phyloP scores from a whole-genome alignment of 2,888 invertebrate genomes.

The Apamea sordens region DNA sequence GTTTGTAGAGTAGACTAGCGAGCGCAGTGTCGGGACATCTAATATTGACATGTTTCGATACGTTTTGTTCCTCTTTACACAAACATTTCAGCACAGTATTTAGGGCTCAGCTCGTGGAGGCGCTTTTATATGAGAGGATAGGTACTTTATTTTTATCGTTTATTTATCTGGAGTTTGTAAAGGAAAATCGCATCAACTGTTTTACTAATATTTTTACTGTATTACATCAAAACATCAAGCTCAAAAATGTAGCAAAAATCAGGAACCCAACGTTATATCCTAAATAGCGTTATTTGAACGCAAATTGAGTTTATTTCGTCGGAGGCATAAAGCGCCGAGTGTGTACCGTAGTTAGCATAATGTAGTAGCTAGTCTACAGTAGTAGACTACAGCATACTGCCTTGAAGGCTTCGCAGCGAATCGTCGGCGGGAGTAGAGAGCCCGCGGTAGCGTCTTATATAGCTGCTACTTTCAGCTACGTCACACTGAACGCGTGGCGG shows the following conservation, averaged over 20 bases:
- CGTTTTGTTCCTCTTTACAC: slow-evolving; percentile 22
- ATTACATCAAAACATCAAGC: slow-evolving; percentile 7
- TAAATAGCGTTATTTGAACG: slow-evolving; percentile 54
- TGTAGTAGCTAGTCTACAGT: slow-evolving; percentile 52
- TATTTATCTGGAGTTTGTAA: neutral
- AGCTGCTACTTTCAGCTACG: slow-evolving; percentile 9
- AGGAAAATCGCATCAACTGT: neutral
- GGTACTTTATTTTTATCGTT: neutral
- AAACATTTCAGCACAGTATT: neutral
- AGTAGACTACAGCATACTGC: slow-evolving; percentile 20
- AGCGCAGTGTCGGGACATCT: neutral
- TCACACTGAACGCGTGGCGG: slow-evolving; percentile 5
- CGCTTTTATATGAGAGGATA: neutral
- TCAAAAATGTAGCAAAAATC: slow-evolving; percentile 28
- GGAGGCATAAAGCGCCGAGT: slow-evolving; percentile 50
- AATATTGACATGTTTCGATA: slow-evolving; percentile 11
- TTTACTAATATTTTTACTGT: neutral
- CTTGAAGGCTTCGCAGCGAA: neutral
- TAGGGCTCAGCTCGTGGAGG: neutral
- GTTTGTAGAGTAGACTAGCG: slow-evolving; percentile 27
- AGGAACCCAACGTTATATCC: slow-evolving; percentile 25
- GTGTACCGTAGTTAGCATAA: slow-evolving; percentile 63
- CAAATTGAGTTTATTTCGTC: slow-evolving; percentile 66
- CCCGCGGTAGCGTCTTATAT: slow-evolving; percentile 7
- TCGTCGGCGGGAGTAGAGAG: neutral